phyloP scores from a whole-genome alignment of 2,113 vertebrate species.

The Platysteira castanea region DNA sequence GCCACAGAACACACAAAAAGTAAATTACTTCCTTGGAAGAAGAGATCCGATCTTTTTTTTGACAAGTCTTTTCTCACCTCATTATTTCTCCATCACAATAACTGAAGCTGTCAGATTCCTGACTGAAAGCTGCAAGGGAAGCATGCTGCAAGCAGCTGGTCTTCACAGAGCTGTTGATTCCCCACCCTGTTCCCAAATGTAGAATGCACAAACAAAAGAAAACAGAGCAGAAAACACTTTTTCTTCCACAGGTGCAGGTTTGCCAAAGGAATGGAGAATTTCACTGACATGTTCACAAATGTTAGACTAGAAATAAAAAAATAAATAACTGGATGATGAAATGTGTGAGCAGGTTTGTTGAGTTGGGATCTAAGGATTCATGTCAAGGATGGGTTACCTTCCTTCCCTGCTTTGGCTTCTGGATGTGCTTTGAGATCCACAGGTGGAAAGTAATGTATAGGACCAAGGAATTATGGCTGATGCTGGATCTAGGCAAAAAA shows the following conservation, averaged over 20 bases:
- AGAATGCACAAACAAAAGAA: neutral
- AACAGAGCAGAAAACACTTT: neutral
- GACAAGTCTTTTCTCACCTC: conserved; percentile 55
- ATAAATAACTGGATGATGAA: neutral
- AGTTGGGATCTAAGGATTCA: neutral
- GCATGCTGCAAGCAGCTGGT: conserved; percentile 16
- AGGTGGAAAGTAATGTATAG: neutral
- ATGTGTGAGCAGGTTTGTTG: neutral
- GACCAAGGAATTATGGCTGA: neutral
- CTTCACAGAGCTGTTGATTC: neutral
- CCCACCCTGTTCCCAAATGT: neutral
- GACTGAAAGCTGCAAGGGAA: neutral
- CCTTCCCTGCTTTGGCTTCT: neutral
- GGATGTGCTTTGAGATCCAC: neutral
- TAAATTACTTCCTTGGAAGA: neutral
- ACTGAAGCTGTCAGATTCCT: conserved; percentile 50
- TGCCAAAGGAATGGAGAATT: neutral
- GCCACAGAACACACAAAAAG: neutral
- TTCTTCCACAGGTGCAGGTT: neutral
- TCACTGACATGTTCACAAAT: neutral
- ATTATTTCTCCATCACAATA: conserved; percentile 53
- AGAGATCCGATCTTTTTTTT: neutral
- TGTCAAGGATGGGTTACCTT: rapidly evolving
- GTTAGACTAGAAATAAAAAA: neutral
- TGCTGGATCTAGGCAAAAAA: neutral